Evolutionary conservation across 1,140 invertebrate genomes (phyloP).

Genomic region (Cherax destructor): DNA sequence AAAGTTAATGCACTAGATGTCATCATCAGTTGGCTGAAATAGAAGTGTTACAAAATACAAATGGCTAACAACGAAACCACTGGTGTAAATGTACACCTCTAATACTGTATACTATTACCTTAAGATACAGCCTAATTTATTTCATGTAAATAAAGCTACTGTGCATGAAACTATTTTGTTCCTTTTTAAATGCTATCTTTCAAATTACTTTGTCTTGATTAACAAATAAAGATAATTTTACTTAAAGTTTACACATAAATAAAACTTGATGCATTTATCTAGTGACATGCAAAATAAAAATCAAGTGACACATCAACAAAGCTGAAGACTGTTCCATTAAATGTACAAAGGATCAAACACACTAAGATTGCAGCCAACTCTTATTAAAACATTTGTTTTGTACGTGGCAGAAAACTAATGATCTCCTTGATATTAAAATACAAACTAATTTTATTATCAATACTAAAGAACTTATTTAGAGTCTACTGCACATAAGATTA

Average conservation of each 20-base stretch:
- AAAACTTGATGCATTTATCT: conserved; percentile 16
- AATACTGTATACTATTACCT: background rate
- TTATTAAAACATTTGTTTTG: background rate
- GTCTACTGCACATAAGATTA: conserved; percentile 21
- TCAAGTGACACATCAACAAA: conserved; percentile 6
- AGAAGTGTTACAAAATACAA: conserved; percentile 35
- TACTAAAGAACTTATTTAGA: conserved; percentile 11
- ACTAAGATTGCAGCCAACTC: conserved; percentile 15
- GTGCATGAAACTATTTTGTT: background rate
- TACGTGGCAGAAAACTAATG: background rate
- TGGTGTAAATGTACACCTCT: background rate
- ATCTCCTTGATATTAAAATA: background rate
- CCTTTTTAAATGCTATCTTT: background rate
- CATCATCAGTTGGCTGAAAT: conserved; percentile 60
- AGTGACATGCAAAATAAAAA: conserved; percentile 27
- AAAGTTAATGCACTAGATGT: conserved; percentile 25
- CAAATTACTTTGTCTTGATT: background rate
- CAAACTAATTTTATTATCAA: background rate
- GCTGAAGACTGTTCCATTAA: background rate
- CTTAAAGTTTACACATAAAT: background rate
- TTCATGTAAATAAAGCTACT: background rate
- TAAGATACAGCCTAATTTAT: background rate
- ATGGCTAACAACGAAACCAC: background rate
- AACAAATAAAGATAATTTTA: background rate
- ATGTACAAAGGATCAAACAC: conserved; percentile 1